phyloP scores from a whole-genome alignment of 1,140 invertebrate species.

The Pollicipes pollicipes region DNA sequence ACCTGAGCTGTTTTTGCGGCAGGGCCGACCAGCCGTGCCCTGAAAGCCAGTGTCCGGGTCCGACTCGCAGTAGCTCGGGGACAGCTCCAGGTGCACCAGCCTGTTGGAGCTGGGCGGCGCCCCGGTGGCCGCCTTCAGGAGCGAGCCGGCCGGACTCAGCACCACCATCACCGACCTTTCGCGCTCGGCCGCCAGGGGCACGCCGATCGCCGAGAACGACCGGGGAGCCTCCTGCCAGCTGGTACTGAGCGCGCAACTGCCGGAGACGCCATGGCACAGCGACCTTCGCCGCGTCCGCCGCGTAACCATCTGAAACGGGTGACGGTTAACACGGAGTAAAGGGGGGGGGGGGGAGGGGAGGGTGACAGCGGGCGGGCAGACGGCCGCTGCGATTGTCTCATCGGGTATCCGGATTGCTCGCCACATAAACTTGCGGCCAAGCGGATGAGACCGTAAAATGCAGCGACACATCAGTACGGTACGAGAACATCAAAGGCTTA shows the following conservation, averaged over 20 bases:
- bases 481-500: no score
- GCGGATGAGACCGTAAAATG: no score
- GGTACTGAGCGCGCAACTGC: neutral
- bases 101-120: neutral
- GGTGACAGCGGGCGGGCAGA: no score
- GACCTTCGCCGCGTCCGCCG: no score
- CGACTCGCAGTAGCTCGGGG: conserved; percentile 38
- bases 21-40: conserved; percentile 57
- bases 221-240: neutral
- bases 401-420: no score
- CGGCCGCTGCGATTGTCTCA: no score
- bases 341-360: no score
- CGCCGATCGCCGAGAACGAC: neutral
- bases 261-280: neutral
- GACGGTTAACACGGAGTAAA: no score
- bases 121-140: conserved; percentile 75
- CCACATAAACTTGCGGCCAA: no score
- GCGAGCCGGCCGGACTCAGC: conserved; percentile 81
- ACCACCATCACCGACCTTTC: conserved; percentile 77
- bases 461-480: no score
- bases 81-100: conserved; percentile 38
- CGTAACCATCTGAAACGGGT: neutral
- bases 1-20: conserved; percentile 24
- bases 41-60: conserved; percentile 59
- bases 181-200: conserved; percentile 26